These are phyloP conservation scores for Leptarthrus brevirostris DNA, from an alignment of 2,888 invertebrate genomes.

Conservation along the genomic window DNA sequence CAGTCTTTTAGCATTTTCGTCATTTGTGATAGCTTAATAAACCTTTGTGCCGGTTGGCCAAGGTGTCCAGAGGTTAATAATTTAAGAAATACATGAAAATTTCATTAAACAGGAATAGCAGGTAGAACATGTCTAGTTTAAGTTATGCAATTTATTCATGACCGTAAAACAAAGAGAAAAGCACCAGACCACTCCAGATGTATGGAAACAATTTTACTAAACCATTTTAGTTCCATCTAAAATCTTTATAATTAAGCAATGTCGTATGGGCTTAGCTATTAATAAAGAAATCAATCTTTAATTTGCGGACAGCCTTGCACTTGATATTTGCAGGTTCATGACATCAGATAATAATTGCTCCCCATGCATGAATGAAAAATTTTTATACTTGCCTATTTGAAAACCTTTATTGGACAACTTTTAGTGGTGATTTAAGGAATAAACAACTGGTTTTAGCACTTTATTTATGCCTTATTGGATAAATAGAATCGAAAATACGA, in stretches of 20 bases:
- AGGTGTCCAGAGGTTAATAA: conserved; percentile 11
- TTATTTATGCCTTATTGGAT: no score
- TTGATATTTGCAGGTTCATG: background rate
- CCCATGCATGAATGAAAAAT: no score
- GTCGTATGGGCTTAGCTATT: background rate
- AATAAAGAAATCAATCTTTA: conserved; percentile 2
- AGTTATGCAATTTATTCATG: conserved; percentile 24
- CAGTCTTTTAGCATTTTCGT: no score
- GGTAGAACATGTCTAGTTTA: conserved; percentile 28
- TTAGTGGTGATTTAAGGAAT: no score
- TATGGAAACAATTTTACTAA: background rate
- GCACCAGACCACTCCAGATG: conserved; percentile 12
- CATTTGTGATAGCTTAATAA: no score
- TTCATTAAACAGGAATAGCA: conserved; percentile 17
- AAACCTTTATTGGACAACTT: no score
- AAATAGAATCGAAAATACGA: no score
- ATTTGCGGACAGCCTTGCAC: conserved; percentile 16
- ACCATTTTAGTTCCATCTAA: no score
- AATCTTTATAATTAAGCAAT: background rate
- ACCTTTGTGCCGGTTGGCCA: background rate
- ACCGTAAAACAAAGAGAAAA: conserved; percentile 4
- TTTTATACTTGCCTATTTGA: no score
- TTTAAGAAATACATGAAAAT: background rate
- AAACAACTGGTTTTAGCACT: no score
- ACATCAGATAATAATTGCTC: no score